These are phyloP conservation scores for Aphaenogaster rudis DNA, from an alignment of 1,140 invertebrate species.

Conservation along the genomic window DNA sequence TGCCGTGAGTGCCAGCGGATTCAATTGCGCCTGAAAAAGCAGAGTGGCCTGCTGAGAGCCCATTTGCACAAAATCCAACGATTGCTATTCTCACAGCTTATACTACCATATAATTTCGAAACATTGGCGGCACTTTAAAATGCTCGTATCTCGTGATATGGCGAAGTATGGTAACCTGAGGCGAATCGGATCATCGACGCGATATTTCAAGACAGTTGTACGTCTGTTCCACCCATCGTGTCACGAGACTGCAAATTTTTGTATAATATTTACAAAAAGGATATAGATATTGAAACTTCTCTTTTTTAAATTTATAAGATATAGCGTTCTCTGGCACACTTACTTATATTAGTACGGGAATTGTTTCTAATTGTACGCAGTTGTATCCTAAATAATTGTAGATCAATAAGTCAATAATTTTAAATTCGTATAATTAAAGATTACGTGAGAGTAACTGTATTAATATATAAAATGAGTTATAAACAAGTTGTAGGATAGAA, in stretches of 20 bases:
- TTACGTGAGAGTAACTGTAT: not conserved
- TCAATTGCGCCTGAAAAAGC: constrained; percentile 60
- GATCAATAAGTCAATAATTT: not conserved
- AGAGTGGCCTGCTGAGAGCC: constrained; percentile 40
- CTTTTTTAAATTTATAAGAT: not conserved
- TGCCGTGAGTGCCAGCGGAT: constrained; percentile 39
- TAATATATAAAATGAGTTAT: not conserved
- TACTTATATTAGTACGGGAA: not conserved
- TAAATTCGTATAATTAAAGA: not conserved
- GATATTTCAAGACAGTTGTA: not conserved
- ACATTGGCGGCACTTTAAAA: constrained; percentile 44
- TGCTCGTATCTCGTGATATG: not conserved
- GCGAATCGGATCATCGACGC: not conserved
- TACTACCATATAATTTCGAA: constrained; percentile 45
- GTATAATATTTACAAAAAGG: not conserved
- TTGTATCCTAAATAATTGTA: not conserved
- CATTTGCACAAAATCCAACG: constrained; percentile 45
- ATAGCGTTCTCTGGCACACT: not conserved
- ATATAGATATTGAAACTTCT: too few relatives aligned
- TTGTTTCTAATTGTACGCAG: not conserved
- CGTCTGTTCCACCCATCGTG: not conserved
- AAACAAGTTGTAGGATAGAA: not conserved
- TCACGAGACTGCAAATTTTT: not conserved
- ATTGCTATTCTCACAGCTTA: constrained; percentile 41
- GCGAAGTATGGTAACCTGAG: not conserved